A percentile compares a stretch with the other conserved stretches of the same genome.
These are phyloP conservation scores for Ciconia stormi DNA, from an alignment of 2,113 vertebrate species.

Conservation along the genomic window DNA sequence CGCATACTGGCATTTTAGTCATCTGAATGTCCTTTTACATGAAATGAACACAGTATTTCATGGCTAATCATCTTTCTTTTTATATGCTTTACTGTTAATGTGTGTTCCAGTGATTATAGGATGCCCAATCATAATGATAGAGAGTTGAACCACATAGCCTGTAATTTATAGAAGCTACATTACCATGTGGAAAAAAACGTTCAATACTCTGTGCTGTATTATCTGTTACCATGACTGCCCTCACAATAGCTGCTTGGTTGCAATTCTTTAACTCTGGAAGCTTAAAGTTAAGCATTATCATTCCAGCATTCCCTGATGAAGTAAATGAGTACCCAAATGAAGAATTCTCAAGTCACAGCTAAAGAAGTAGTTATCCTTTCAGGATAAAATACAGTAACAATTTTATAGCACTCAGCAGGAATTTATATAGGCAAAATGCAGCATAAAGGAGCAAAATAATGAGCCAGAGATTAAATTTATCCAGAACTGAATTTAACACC, in stretches of 20 bases:
- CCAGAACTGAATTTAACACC: not conserved
- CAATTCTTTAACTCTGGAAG: conserved; percentile 59
- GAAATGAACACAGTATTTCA: conserved; percentile 50
- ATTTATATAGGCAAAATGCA: not conserved
- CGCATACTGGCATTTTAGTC: not conserved
- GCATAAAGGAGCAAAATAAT: not conserved
- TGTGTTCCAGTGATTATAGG: conserved; percentile 56
- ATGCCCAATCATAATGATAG: conserved; percentile 60
- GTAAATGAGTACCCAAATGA: conserved; percentile 60
- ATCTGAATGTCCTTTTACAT: conserved; percentile 28
- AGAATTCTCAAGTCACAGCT: conserved; percentile 62
- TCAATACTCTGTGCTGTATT: conserved; percentile 16
- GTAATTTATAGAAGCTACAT: conserved; percentile 65
- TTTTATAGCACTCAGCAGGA: not conserved
- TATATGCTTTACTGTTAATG: conserved; percentile 55
- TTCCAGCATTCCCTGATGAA: conserved; percentile 51
- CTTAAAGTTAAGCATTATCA: conserved; percentile 61
- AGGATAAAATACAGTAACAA: conserved; percentile 2
- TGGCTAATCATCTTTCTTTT: conserved; percentile 48
- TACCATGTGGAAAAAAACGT: conserved; percentile 33
- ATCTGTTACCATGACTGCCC: conserved; percentile 60
- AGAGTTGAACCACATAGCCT: conserved; percentile 43
- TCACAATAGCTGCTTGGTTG: conserved; percentile 57
- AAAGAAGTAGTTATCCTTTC: conserved; percentile 6
- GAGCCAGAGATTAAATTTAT: not conserved